These are phyloP conservation scores for Teleogryllus oceanicus DNA, from an alignment of 2,888 invertebrate species.

Conservation along the genomic window DNA sequence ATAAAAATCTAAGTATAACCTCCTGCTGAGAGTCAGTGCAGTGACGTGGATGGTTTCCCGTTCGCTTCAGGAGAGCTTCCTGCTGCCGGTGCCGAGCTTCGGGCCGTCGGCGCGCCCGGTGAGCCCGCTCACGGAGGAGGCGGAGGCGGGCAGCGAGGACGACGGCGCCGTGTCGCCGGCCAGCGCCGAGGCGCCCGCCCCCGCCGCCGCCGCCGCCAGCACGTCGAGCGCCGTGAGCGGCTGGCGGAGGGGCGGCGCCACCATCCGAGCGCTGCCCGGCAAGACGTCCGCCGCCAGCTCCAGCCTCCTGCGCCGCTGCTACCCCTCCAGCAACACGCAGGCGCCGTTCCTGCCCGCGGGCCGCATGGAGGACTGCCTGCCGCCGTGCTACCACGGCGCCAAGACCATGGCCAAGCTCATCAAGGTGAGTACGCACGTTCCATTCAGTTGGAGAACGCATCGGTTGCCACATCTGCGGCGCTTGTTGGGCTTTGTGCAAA, in stretches of 20 bases:
- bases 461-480: too few species aligned
- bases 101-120: slow-evolving; percentile 40
- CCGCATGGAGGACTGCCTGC: slow-evolving; percentile 54
- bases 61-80: slow-evolving; percentile 42
- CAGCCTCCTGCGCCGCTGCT: slow-evolving; percentile 46
- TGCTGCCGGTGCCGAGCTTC: slow-evolving; percentile 43
- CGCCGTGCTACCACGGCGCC: slow-evolving; percentile 55
- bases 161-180: slow-evolving; percentile 28
- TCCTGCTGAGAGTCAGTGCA: too few species aligned
- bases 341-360: slow-evolving; percentile 49
- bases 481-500: too few species aligned
- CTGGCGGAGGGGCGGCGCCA: slow-evolving; percentile 29
- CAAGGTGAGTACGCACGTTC: slow-evolving; percentile 49
- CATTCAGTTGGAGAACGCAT: too few species aligned
- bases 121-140: slow-evolving; percentile 42
- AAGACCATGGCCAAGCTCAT: slow-evolving; percentile 57
- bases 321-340: slow-evolving; percentile 46
- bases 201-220: slow-evolving; percentile 2
- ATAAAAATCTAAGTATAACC: too few species aligned
- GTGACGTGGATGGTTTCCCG: background rate
- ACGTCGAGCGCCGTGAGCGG: slow-evolving; percentile 21
- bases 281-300: slow-evolving; percentile 33
- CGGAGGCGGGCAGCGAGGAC: slow-evolving; percentile 38
- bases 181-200: slow-evolving; percentile 25
- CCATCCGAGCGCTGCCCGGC: slow-evolving; percentile 33